These are phyloP conservation scores for Catajapyx aquilonaris DNA, from an alignment of 1,140 invertebrate genomes.

Conservation along the genomic window DNA sequence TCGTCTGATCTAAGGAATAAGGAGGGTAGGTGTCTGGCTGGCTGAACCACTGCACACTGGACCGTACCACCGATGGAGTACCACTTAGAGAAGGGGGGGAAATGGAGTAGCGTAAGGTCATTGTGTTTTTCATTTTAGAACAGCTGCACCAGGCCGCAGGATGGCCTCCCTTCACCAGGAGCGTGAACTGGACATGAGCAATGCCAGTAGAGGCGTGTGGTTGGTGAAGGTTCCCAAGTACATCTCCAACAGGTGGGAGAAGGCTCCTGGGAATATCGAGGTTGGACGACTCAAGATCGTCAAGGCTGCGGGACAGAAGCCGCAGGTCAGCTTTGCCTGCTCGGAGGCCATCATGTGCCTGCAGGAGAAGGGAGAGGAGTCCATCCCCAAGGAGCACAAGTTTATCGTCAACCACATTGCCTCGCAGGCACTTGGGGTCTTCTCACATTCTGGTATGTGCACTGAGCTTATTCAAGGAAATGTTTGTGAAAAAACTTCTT, in stretches of 20 bases:
- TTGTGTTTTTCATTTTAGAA: no score
- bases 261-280: slow-evolving; percentile 48
- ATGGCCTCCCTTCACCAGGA: no score
- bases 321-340: slow-evolving; percentile 43
- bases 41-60: no score
- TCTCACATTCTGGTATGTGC: slow-evolving; percentile 54
- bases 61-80: no score
- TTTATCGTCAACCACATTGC: slow-evolving; percentile 73
- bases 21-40: no score
- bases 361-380: slow-evolving; percentile 42
- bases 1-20: no score
- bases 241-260: slow-evolving; percentile 75
- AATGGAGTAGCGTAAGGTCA: no score
- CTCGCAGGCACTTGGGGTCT: slow-evolving; percentile 68
- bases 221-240: slow-evolving; percentile 92
- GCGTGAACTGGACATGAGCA: slow-evolving; percentile 65
- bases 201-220: slow-evolving; percentile 76
- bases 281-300: slow-evolving; percentile 57
- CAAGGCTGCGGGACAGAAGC: slow-evolving; percentile 41
- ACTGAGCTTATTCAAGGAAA: no score
- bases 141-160: no score
- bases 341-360: slow-evolving; percentile 46
- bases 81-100: no score
- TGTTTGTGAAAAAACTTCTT: no score
- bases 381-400: slow-evolving; percentile 71